A percentile compares a stretch with the other conserved stretches of the same genome.
Conservation (phyloP, 2,113 vertebrate species). For the Barbus barbus region DNA sequence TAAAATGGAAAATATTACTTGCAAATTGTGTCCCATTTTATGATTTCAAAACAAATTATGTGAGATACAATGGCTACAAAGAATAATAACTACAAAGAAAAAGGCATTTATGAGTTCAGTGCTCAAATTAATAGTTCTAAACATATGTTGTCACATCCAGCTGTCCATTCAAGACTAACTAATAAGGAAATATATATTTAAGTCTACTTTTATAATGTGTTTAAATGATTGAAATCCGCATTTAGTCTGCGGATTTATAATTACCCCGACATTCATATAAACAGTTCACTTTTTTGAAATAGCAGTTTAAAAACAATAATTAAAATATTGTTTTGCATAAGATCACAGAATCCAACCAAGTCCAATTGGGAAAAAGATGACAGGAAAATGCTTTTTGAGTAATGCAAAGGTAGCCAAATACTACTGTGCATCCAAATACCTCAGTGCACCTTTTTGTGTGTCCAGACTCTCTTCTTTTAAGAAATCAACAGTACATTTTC, state of each 20-base stretch:
- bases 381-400: neutral
- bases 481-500: constrained; percentile 13
- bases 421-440: neutral
- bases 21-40: neutral
- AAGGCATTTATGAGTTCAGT: neutral
- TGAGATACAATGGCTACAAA: neutral
- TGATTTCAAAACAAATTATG: neutral
- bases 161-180: neutral
- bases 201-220: neutral
- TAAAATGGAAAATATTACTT: neutral
- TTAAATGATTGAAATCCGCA: neutral
- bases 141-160: neutral
- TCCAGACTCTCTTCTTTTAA: neutral
- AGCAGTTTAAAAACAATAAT: neutral
- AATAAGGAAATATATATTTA: neutral
- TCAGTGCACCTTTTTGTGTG: neutral
- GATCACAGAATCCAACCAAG: neutral
- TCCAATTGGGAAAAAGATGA: neutral
- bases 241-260: neutral
- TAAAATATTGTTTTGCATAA: neutral
- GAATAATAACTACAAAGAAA: neutral
- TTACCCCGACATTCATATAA: neutral
- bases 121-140: neutral
- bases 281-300: neutral
- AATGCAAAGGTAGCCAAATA: neutral